These are phyloP conservation scores for Proterorhinus semilunaris DNA, from an alignment of 2,113 vertebrate genomes.

Conservation along the genomic window DNA sequence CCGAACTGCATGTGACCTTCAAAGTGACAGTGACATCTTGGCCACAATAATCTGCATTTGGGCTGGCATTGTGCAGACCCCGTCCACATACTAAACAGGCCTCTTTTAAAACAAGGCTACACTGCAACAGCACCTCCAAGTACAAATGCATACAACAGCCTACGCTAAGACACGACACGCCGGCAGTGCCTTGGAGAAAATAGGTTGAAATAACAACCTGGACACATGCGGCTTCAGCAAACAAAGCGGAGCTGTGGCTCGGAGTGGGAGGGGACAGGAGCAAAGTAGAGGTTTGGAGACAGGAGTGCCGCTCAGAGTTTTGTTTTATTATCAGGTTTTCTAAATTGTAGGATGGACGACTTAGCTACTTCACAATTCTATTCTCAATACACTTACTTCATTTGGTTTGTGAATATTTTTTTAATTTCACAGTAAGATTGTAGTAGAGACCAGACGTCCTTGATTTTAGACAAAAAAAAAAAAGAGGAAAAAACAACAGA, in stretches of 20 bases:
- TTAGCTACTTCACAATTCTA: background rate
- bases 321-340: conserved; percentile 26
- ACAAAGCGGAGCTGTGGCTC: conserved; percentile 8
- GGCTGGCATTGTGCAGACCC: background rate
- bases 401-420: too few species aligned
- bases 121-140: conserved; percentile 16
- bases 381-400: too few species aligned
- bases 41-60: background rate
- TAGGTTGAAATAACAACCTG: conserved; percentile 29
- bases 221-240: conserved; percentile 42
- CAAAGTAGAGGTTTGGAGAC: conserved; percentile 16
- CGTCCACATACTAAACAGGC: background rate
- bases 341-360: background rate
- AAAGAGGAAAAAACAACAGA: too few species aligned
- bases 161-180: conserved; percentile 12
- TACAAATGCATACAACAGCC: conserved; percentile 26
- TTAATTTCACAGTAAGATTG: too few species aligned
- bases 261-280: conserved; percentile 12
- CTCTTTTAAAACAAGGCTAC: background rate
- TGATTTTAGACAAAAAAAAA: too few species aligned
- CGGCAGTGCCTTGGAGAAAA: conserved; percentile 13
- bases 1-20: conserved; percentile 1
- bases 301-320: conserved; percentile 11
- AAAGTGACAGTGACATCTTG: background rate
- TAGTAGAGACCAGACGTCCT: too few species aligned